phyloP scores from a whole-genome alignment of 2,888 invertebrate species.

The Orthosia cruda region DNA sequence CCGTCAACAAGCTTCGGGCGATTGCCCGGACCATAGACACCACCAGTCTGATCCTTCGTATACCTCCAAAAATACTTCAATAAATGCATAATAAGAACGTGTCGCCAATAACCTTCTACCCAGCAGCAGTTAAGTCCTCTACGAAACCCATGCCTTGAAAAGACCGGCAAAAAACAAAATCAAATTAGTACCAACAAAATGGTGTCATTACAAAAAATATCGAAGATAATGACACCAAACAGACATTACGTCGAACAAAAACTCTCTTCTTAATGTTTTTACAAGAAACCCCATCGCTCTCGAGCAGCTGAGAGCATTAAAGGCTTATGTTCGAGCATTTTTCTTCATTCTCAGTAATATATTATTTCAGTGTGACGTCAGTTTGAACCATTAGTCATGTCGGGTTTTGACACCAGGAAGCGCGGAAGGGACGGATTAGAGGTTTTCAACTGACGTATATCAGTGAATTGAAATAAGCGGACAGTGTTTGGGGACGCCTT shows the following conservation, averaged over 20 bases:
- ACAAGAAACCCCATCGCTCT: constrained; percentile 59
- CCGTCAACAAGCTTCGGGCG: no score
- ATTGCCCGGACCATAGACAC: no score
- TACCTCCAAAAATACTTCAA: no score
- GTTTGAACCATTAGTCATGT: constrained; percentile 80
- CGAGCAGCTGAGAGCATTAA: constrained; percentile 72
- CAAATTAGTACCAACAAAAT: constrained; percentile 56
- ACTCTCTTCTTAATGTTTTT: constrained; percentile 60
- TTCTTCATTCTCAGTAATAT: constrained; percentile 81
- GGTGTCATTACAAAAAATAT: constrained; percentile 56
- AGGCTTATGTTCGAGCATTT: constrained; percentile 77
- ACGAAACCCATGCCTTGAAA: neutral
- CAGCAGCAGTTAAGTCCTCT: no score
- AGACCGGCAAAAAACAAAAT: constrained; percentile 41
- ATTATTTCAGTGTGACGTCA: constrained; percentile 78
- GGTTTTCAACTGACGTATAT: constrained; percentile 37
- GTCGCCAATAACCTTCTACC: no score
- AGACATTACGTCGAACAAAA: constrained; percentile 61
- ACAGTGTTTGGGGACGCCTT: constrained; percentile 32
- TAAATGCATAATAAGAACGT: no score
- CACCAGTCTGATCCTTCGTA: no score
- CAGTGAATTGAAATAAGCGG: constrained; percentile 54
- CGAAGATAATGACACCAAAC: constrained; percentile 62
- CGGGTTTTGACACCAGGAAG: constrained; percentile 70
- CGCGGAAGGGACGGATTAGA: constrained; percentile 59